These are phyloP conservation scores for Pogoniulus pusillus DNA, from an alignment of 2,797 vertebrate species.

Conservation along the genomic window DNA sequence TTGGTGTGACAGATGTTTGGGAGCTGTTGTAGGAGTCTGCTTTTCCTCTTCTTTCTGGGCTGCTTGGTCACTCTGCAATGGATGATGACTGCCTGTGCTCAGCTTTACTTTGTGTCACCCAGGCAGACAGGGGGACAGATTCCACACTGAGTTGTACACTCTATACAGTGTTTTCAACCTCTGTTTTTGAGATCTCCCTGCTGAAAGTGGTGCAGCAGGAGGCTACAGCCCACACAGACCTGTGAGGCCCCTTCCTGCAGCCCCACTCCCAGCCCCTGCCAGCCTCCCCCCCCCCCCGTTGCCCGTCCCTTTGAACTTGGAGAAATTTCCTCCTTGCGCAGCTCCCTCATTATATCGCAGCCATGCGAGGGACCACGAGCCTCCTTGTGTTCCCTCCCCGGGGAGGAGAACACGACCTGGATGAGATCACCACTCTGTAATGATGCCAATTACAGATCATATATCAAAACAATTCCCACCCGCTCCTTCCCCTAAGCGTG, in stretches of 20 bases:
- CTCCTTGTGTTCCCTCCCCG: constrained; percentile 48
- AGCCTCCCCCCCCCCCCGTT: not conserved
- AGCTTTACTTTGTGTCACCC: not conserved
- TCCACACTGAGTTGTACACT: not conserved
- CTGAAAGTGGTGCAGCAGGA: not conserved
- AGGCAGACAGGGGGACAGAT: not conserved
- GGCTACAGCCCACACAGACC: not conserved
- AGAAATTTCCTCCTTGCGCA: not conserved
- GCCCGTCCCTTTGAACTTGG: constrained; percentile 57
- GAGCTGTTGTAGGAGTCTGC: not conserved
- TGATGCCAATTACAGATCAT: constrained; percentile 74
- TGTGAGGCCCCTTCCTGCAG: not conserved
- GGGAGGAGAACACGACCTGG: constrained; percentile 59
- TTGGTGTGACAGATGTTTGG: not conserved
- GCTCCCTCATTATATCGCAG: constrained; percentile 55
- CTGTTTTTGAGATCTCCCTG: not conserved
- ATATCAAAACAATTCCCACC: constrained; percentile 72
- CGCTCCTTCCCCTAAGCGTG: constrained; percentile 10
- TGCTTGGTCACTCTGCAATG: not conserved
- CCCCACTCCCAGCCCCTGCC: not conserved
- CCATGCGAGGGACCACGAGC: constrained; percentile 24
- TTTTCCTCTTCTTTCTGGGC: not conserved
- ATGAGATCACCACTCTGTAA: constrained; percentile 76
- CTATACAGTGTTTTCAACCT: not conserved
- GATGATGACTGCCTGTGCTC: rapidly evolving